phyloP scores from a whole-genome alignment of 2,888 invertebrate genomes.

The Siphlonurus alternatus region DNA sequence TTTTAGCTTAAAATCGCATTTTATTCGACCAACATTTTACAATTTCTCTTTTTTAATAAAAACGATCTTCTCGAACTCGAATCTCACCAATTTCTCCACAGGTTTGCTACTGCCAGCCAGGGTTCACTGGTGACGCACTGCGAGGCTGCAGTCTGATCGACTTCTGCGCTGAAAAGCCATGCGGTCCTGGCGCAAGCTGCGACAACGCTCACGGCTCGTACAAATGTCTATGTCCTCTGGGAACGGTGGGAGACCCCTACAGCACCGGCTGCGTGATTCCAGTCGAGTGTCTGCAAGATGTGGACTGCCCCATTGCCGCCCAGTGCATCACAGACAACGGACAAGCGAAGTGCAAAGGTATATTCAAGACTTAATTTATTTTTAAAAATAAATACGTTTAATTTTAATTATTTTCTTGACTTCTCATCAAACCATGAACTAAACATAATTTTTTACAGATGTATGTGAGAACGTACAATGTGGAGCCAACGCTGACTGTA shows the following conservation, averaged over 20 bases:
- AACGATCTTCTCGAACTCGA: background rate
- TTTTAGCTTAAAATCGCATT: too few species aligned
- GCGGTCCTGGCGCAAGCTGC: slow-evolving; percentile 65
- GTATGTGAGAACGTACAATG: slow-evolving; percentile 63
- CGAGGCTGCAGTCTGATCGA: slow-evolving; percentile 55
- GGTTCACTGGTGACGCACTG: slow-evolving; percentile 63
- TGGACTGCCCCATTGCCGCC: slow-evolving; percentile 66
- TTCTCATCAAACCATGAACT: too few species aligned
- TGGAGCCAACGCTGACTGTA: slow-evolving; percentile 70
- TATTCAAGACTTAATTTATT: slow-evolving; percentile 2
- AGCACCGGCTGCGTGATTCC: slow-evolving; percentile 64
- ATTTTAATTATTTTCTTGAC: too few species aligned
- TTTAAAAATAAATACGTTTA: slow-evolving; percentile 3
- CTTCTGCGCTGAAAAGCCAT: slow-evolving; percentile 60
- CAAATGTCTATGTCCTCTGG: slow-evolving; percentile 60
- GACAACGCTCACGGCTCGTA: slow-evolving; percentile 63
- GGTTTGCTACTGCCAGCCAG: slow-evolving; percentile 70
- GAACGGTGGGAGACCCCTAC: slow-evolving; percentile 71
- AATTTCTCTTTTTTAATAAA: too few species aligned
- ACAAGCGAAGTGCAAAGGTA: slow-evolving; percentile 59
- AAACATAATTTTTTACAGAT: slow-evolving; percentile 29
- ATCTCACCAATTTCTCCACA: too few species aligned
- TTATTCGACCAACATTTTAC: too few species aligned
- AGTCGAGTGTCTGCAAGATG: slow-evolving; percentile 61
- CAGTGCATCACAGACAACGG: slow-evolving; percentile 55